These are phyloP conservation scores for Chinchilla lanigera DNA, from an alignment of 2,113 vertebrate species.

Conservation along the genomic window DNA sequence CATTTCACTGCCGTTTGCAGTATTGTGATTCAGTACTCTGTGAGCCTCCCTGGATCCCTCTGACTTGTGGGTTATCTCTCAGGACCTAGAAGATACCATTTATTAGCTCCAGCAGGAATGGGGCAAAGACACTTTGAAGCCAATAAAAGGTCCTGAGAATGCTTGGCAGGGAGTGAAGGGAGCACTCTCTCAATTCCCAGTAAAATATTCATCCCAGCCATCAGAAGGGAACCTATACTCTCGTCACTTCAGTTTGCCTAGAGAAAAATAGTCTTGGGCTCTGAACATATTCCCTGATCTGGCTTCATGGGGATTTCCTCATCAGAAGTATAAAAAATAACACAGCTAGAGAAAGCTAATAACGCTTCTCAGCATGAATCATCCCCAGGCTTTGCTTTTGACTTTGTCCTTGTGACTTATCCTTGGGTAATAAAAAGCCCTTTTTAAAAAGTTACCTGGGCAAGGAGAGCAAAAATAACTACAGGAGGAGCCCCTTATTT, in stretches of 20 bases:
- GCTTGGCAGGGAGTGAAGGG: neutral
- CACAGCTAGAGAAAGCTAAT: constrained; percentile 13
- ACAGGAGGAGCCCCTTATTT: neutral
- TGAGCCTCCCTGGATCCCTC: neutral
- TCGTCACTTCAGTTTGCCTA: neutral
- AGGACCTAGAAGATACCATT: neutral
- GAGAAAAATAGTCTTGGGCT: constrained; percentile 5
- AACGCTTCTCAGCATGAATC: neutral
- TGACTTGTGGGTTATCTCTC: neutral
- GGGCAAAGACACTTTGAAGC: neutral
- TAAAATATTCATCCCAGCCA: neutral
- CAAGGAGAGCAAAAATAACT: neutral
- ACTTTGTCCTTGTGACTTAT: neutral
- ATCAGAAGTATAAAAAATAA: neutral
- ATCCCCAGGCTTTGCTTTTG: neutral
- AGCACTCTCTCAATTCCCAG: neutral
- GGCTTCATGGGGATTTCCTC: neutral
- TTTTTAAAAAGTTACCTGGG: neutral
- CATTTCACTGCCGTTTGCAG: neutral
- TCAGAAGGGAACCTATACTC: neutral
- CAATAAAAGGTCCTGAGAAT: constrained; percentile 17
- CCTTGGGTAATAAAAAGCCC: neutral
- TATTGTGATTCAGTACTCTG: neutral
- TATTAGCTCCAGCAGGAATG: neutral
- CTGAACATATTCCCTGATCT: constrained; percentile 24